phyloP scores from a whole-genome alignment of 2,888 invertebrate genomes.

The Aleiodes leptofemur region DNA sequence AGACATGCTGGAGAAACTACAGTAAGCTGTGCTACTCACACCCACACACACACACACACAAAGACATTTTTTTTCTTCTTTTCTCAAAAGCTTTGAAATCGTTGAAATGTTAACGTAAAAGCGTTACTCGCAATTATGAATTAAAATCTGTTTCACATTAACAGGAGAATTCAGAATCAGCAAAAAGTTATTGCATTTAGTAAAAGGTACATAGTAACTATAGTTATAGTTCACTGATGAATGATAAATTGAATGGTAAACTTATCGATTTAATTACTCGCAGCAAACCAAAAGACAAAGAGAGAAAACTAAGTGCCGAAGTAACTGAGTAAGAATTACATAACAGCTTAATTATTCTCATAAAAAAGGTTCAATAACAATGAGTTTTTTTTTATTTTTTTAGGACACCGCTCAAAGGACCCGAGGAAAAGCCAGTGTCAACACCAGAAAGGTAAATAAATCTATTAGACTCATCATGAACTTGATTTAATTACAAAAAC shows the following conservation, averaged over 20 bases:
- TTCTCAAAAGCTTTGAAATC: too few relatives aligned
- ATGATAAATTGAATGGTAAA: conserved; percentile 10
- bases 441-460: conserved; percentile 33
- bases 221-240: neutral
- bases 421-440: conserved; percentile 8
- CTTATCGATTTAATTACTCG: conserved; percentile 22
- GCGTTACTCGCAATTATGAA: too few relatives aligned
- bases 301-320: conserved; percentile 36
- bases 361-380: neutral
- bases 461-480: conserved; percentile 1
- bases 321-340: conserved; percentile 29
- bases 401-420: conserved; percentile 30
- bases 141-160: neutral
- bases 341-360: conserved; percentile 9
- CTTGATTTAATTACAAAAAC: neutral
- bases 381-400: neutral
- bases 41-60: too few relatives aligned
- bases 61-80: neutral
- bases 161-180: conserved; percentile 47
- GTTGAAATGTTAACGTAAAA: too few relatives aligned
- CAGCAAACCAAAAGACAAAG: conserved; percentile 37
- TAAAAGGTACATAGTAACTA: neutral
- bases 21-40: conserved; percentile 39
- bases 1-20: conserved; percentile 44
- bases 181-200: conserved; percentile 10